These are phyloP conservation scores for Perithous albicinctus DNA, from an alignment of 2,888 invertebrate species.

Conservation along the genomic window DNA sequence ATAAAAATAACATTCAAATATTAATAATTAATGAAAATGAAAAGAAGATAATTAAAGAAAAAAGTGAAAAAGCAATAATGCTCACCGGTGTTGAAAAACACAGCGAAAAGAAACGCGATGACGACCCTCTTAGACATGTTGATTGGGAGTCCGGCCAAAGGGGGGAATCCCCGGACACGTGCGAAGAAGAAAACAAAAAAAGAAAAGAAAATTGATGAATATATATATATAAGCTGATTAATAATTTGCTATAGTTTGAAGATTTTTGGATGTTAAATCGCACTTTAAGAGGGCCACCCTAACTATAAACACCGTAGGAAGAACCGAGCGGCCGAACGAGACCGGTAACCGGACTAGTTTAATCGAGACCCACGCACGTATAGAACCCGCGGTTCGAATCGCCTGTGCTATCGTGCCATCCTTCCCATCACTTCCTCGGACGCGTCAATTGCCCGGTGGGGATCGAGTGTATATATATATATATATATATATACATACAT, in stretches of 20 bases:
- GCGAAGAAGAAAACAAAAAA: slow-evolving; percentile 1
- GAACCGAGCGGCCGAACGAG: slow-evolving; percentile 73
- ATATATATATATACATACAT: too few relatives aligned
- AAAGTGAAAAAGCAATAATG: neutral
- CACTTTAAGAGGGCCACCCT: slow-evolving; percentile 65
- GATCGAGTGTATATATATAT: slow-evolving; percentile 73
- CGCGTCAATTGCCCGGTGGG: slow-evolving; percentile 76
- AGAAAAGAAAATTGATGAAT: too few relatives aligned
- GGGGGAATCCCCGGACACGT: neutral
- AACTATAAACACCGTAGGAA: slow-evolving; percentile 54
- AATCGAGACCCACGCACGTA: slow-evolving; percentile 77
- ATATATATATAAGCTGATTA: neutral
- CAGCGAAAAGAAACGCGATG: slow-evolving; percentile 70
- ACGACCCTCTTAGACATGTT: slow-evolving; percentile 74
- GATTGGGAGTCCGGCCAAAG: slow-evolving; percentile 30
- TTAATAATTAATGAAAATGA: neutral
- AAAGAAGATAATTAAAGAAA: neutral
- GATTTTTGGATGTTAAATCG: slow-evolving; percentile 20
- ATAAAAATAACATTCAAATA: neutral
- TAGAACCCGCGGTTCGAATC: slow-evolving; percentile 73
- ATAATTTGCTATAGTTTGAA: neutral
- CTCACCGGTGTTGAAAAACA: slow-evolving; percentile 76
- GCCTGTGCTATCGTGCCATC: slow-evolving; percentile 77
- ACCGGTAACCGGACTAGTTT: slow-evolving; percentile 77
- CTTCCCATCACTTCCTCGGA: slow-evolving; percentile 80